A percentile compares a stretch with the other conserved stretches of the same genome.
These are phyloP conservation scores for Percopsis transmontana DNA, from an alignment of 2,113 vertebrate species.

Conservation along the genomic window DNA sequence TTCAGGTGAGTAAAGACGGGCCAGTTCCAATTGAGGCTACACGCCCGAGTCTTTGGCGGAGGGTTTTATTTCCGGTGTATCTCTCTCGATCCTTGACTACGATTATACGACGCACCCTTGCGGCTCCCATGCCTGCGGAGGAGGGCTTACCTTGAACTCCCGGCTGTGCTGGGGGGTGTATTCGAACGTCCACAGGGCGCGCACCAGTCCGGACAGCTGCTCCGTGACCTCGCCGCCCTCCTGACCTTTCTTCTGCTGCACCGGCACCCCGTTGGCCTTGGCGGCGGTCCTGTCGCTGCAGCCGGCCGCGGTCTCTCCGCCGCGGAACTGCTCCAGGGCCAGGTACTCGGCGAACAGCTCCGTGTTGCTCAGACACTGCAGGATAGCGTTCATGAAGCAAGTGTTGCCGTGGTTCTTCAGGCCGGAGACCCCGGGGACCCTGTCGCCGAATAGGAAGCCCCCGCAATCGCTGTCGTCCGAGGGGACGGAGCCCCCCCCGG, in stretches of 20 bases:
- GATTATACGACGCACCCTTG: too few relatives aligned
- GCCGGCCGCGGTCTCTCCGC: slow-evolving; percentile 55
- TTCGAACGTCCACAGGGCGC: slow-evolving; percentile 97
- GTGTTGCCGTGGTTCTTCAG: slow-evolving; percentile 98
- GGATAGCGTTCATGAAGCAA: slow-evolving; percentile 98
- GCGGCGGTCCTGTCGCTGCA: slow-evolving; percentile 40
- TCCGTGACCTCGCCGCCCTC: slow-evolving; percentile 90
- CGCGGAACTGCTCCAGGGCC: slow-evolving; percentile 88
- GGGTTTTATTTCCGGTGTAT: too few relatives aligned
- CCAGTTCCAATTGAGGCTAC: too few relatives aligned
- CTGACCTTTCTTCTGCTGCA: slow-evolving; percentile 61
- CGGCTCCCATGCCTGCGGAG: not conserved
- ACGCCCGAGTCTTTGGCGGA: too few relatives aligned
- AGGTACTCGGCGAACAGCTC: slow-evolving; percentile 96
- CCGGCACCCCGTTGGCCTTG: slow-evolving; percentile 69
- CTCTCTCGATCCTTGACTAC: too few relatives aligned
- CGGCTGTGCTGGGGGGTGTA: slow-evolving; percentile 97
- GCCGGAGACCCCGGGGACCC: slow-evolving; percentile 89
- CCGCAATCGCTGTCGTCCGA: slow-evolving; percentile 75
- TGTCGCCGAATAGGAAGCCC: slow-evolving; percentile 73
- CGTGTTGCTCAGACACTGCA: slow-evolving; percentile 98
- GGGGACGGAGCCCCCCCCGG: slow-evolving; percentile 57
- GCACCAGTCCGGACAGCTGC: slow-evolving; percentile 93
- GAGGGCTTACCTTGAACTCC: slow-evolving; percentile 91
- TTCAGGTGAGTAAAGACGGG: too few relatives aligned